These are phyloP conservation scores for Paragorgia papillata DNA, from an alignment of 92 coral and sea anemone species.

Conservation along the genomic window DNA sequence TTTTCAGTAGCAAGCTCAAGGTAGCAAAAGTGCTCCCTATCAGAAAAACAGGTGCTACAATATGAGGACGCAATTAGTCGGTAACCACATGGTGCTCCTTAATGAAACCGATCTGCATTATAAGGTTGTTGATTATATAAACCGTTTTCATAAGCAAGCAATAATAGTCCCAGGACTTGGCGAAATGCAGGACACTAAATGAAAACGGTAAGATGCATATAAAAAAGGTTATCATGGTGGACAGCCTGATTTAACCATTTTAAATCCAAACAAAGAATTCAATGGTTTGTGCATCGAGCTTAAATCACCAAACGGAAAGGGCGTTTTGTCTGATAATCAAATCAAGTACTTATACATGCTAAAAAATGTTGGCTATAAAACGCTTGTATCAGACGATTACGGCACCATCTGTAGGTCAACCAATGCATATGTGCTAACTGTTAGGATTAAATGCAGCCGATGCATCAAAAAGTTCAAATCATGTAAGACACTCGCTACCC, in stretches of 20 bases:
- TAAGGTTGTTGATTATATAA: conserved; percentile 2
- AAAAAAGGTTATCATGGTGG: conserved; percentile 29
- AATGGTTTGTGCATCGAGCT: not conserved
- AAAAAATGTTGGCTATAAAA: not conserved
- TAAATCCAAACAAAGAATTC: not conserved
- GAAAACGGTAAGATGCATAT: not conserved
- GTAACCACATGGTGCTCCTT: not conserved
- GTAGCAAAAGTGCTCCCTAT: not conserved
- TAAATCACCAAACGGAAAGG: not conserved
- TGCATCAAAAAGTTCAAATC: too few relatives aligned
- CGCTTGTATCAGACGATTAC: not conserved
- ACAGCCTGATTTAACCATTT: conserved; percentile 25
- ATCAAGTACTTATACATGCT: not conserved
- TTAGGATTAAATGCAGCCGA: not conserved
- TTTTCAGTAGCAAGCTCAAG: too few relatives aligned
- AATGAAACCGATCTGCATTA: conserved; percentile 6
- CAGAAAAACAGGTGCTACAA: not conserved
- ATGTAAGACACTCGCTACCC: too few relatives aligned
- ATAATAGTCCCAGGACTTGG: conserved; percentile 1
- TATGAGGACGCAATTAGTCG: not conserved
- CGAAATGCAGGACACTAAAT: not conserved
- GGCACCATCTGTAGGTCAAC: not conserved
- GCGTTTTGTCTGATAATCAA: not conserved
- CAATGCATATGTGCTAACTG: not conserved
- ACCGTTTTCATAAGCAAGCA: not conserved